These are phyloP conservation scores for Nestor notabilis DNA, from an alignment of 2,113 vertebrate species.

Conservation along the genomic window DNA sequence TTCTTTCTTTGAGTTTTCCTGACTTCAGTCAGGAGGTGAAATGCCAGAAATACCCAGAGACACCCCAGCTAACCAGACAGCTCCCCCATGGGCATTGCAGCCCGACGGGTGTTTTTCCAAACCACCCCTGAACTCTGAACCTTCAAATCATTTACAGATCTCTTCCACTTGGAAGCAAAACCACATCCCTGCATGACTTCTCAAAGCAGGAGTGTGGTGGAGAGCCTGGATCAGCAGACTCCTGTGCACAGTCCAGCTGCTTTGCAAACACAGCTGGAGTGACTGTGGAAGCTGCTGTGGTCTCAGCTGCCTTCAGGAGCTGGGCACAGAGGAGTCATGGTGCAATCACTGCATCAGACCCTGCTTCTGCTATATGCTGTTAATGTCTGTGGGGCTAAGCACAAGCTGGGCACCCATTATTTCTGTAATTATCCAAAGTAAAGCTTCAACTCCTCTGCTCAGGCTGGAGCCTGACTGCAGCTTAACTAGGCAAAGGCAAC, in stretches of 20 bases:
- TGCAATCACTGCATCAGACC: fast-evolving
- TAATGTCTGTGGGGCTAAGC: not conserved
- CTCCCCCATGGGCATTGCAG: not conserved
- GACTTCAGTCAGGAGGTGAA: conserved; percentile 14
- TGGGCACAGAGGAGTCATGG: not conserved
- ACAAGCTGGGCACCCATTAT: not conserved
- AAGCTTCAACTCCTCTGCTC: not conserved
- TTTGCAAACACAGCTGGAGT: not conserved
- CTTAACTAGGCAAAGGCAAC: not conserved
- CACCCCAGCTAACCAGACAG: not conserved
- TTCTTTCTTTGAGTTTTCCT: conserved; percentile 5
- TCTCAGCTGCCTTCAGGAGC: not conserved
- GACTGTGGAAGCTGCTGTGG: not conserved
- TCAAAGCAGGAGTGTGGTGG: not conserved
- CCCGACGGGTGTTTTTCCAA: not conserved
- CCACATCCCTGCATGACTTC: not conserved
- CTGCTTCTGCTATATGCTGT: not conserved
- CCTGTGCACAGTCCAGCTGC: not conserved
- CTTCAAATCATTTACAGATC: conserved; percentile 41
- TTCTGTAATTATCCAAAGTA: not conserved
- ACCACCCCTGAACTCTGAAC: conserved; percentile 51
- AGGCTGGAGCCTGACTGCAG: not conserved
- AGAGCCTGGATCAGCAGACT: not conserved
- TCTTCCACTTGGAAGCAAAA: not conserved
- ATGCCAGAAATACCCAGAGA: conserved; percentile 56